Evolutionary conservation across 2,888 invertebrate genomes (phyloP), one percentile per base, ranked within the genome.

Genomic region (Bombylius discolor): DNA sequence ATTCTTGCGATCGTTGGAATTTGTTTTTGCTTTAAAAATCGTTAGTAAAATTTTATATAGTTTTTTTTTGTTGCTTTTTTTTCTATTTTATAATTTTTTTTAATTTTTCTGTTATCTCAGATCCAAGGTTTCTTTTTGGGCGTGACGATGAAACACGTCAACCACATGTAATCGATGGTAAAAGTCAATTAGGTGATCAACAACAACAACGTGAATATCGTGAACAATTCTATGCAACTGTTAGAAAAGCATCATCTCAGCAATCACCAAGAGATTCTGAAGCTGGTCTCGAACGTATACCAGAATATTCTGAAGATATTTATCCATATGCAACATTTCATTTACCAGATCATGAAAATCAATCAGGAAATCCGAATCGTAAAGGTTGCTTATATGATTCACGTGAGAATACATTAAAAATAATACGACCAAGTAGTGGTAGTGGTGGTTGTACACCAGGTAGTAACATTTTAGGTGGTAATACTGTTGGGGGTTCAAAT

Each of bases 301-400:
- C 79, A 57, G 79, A 79, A 69, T 79, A 78, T 68, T 78, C 79
- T 49, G 79, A 80, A 69, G 80, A 81, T 65, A 80, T 80, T 66
- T 79, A 79, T 70, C 80, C 80, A 53, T 80, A 80, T 67, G 80
- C 80, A 54, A 80, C 79, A 60, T 80, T 79, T 69, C 78, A 80
- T 68, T 72, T 80, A 63, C 77, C 77, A 61, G 78, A 78, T 67
- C 77, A 78, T 69, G 79, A 79, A 65, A 78, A 76, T 63, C 73
- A 77, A 62, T 75, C 78, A 39, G 75, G 73, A 39, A 78, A 78
- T 63, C 75, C 75, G 51, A 75, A 70, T 61, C 68, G 69, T 12
- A 67, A 68, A 39, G 67, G 67, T 7, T 63, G 66, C 48, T 64
- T 75, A 56, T 68, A 67, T 50, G 70, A 70, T 56, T 62, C 69